Conservation (phyloP, 2,113 vertebrate genomes). For the Rhipidura dahli region DNA sequence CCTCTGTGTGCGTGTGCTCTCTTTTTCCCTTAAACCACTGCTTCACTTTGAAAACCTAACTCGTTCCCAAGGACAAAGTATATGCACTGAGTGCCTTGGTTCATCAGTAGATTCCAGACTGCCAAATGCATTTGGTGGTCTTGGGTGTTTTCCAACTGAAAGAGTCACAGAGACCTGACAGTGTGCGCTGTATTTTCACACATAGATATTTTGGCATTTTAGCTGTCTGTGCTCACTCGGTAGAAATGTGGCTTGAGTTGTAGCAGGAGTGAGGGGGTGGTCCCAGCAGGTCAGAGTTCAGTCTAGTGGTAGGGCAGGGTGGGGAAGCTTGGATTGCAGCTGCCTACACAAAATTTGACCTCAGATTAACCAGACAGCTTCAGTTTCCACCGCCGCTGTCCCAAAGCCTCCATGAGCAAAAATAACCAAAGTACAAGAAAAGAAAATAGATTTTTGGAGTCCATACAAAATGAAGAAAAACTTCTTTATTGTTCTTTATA, state of each 20-base stretch:
- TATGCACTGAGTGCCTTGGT: conserved; percentile 32
- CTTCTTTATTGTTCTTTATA: not conserved
- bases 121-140: conserved; percentile 67
- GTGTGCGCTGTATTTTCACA: conserved; percentile 46
- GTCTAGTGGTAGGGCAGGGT: conserved; percentile 39
- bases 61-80: conserved; percentile 6
- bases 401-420: not conserved
- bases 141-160: conserved; percentile 60
- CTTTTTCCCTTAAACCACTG: not conserved
- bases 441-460: conserved; percentile 17
- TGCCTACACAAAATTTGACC: conserved; percentile 28
- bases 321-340: conserved; percentile 5
- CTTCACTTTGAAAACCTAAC: not conserved
- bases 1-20: not conserved
- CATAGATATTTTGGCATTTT: conserved; percentile 39
- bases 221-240: conserved; percentile 20
- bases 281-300: not conserved
- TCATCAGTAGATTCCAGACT: conserved; percentile 61
- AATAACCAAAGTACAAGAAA: conserved; percentile 23
- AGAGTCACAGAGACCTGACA: conserved; percentile 42
- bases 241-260: not conserved
- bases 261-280: not conserved
- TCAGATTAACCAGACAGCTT: conserved; percentile 57
- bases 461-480: conserved; percentile 37
- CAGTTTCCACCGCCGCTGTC: conserved; percentile 47